Base-by-base conservation (phyloP, 2,888 invertebrate genomes). In the Galeruca laticollis region DNA sequence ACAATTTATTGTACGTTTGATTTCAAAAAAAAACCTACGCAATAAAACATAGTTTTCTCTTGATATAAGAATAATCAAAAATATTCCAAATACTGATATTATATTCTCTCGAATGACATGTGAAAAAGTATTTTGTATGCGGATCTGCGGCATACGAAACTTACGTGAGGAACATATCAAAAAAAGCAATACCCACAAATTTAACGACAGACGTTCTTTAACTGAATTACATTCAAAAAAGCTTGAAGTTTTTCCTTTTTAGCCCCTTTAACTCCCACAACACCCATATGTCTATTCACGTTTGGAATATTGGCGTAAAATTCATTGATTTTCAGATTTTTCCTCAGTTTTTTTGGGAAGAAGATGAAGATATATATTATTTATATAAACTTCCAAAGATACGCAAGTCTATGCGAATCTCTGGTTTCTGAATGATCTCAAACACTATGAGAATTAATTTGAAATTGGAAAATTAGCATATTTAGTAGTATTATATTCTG, bases 191-290 rank as follows among this genome's bases (percentile, higher is more conserved):
- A 74, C 69, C 75, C 76, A 70, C 75, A 74, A 68, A 73, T 74
- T 73, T 67, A 51, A 75, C 77, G 75, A 78, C 79, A 78, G 77
- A 78, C 78, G 80, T 78, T 79, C 74, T 74, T 73, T 80, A 81
- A 82, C 80, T 80, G 78, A 79, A 80, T 82, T 82, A 81, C 80
- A 69, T 74, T 76, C 73, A 76, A 76, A 79, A 79, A 74, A 74
- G 74, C 70, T 73, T 69, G 73, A 75, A 76, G 76, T 74, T 71
- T 73, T 66, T 51, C 40, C 37, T 59, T 62, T 57, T 31, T 60
- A 60, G 52, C 31, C 54, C 13, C 31, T 31, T 54, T 40, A 37
- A 54, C 54, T 54, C 54, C n/a, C 54, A 43, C 54, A 35, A 62
- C 49, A 62, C 57, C 54, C 54, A 51, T 10, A 56, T 51, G 47